A percentile compares a stretch with the other conserved stretches of the same genome.
phyloP scores from a whole-genome alignment of 2,888 invertebrate species.

The Odontocerum albicorne region DNA sequence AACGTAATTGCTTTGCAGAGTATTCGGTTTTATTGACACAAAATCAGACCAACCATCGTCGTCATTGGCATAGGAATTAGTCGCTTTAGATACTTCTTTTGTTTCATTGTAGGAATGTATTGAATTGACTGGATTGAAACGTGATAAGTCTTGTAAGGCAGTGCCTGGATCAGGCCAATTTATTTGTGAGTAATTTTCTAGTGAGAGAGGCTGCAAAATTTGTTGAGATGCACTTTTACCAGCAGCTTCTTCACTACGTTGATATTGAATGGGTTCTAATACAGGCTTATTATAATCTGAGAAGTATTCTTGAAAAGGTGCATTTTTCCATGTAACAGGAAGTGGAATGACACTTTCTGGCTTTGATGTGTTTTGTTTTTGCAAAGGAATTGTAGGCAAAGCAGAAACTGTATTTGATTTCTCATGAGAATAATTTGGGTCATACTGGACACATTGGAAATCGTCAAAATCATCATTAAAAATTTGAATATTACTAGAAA shows the following conservation, averaged over 20 bases:
- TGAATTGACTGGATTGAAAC: conserved; percentile 55
- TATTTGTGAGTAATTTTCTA: conserved; percentile 58
- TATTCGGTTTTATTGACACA: conserved; percentile 55
- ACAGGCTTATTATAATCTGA: conserved; percentile 20
- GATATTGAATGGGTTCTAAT: conserved; percentile 45
- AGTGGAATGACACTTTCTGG: background rate
- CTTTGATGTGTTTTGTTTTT: conserved; percentile 4
- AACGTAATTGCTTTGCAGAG: conserved; percentile 37
- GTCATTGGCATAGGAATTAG: conserved; percentile 47
- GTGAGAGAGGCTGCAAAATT: conserved; percentile 53
- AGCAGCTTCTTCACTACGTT: background rate
- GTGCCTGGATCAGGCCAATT: conserved; percentile 66
- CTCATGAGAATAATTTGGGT: conserved; percentile 29
- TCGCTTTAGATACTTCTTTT: conserved; percentile 23
- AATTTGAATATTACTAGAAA: conserved; percentile 29
- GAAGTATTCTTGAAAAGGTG: conserved; percentile 8
- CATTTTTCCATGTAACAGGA: background rate
- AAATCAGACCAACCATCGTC: conserved; percentile 66
- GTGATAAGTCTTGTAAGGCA: conserved; percentile 53
- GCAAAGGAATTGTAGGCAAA: conserved; percentile 37
- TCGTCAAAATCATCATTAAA: conserved; percentile 53
- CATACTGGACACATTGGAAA: conserved; percentile 49
- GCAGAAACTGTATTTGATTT: conserved; percentile 34
- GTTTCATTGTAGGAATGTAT: conserved; percentile 47
- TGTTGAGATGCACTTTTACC: conserved; percentile 40